Base-by-base conservation (phyloP, 2,888 invertebrate species). In the Himalopsyche anomala region DNA sequence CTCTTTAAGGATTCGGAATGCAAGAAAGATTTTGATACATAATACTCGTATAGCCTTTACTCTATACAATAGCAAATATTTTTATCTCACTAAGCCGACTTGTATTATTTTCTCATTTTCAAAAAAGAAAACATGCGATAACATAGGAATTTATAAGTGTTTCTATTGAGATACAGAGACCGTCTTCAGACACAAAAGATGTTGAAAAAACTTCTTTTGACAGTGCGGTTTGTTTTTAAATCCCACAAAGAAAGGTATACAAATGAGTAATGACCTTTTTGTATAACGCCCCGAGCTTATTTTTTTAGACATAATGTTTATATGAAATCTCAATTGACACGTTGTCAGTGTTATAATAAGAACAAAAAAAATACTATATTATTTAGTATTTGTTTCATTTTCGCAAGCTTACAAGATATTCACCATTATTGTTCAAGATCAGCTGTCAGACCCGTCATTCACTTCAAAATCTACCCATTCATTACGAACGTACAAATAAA, bases 121-220 rank as follows among this genome's bases (percentile, higher is more conserved):
- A 9, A 74, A 74, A 74, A 74, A 74, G 38, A 74, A 74, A 69
- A 28, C 28, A 69, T 74, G 74, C 74, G 74, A 74, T 74, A 74
- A 38, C 74, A 74, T 74, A 74, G 36, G 74, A 74, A 74, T 74
- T 74, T 74, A 36, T 74, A 74, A 74, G 36, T 74, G 74, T 36
- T 74, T 74, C 74, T 38, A 74, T 74, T 74, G 38, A 74, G 74
- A 74, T 74, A 74, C 74, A 4, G 28, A 36, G 74, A 74, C 74
- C 74, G 38, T 74, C 28, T 36, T 74, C 74, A 74, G 38, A 36
- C 12, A 74, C 36, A 74, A 74, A 74, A 74, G 74, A 38, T 36
- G 38, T 74, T 15, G 9, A 36, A 74, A 74, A 74, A 74, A 74
- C 5, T 36, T 36, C 15, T 74, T 19, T 74, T 74, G 19, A 15